A percentile compares a stretch with the other conserved stretches of the same genome.
These are phyloP conservation scores for Aphidoletes aphidimyza DNA, from an alignment of 2,888 invertebrate species.

Conservation along the genomic window DNA sequence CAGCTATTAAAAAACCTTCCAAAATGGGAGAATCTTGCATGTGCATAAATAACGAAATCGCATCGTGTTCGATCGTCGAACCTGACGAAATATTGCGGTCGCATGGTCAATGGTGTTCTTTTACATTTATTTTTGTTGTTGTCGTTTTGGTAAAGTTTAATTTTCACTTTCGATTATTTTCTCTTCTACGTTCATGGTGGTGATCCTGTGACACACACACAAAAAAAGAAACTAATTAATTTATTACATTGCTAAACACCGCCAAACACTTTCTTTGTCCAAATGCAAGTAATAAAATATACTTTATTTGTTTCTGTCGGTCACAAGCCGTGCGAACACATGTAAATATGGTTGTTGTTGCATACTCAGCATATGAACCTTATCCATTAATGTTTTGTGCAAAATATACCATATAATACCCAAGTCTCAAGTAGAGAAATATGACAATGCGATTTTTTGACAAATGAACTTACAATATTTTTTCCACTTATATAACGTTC, in stretches of 20 bases:
- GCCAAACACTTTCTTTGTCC: conserved; percentile 32
- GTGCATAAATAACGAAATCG: not conserved
- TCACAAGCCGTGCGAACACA: conserved; percentile 39
- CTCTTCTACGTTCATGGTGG: not conserved
- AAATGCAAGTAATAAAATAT: conserved; percentile 7
- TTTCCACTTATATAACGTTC: not conserved
- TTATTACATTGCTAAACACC: conserved; percentile 21
- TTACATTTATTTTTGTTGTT: too few species aligned
- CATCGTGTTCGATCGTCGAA: too few species aligned
- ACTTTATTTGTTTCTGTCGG: conserved; percentile 45
- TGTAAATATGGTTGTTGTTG: not conserved
- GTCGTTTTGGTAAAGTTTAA: too few species aligned
- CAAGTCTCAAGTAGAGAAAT: not conserved
- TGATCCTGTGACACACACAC: not conserved
- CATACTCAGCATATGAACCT: not conserved
- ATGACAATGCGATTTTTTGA: conserved; percentile 13
- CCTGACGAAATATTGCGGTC: too few species aligned
- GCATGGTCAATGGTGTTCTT: too few species aligned
- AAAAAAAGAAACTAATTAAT: conserved; percentile 24
- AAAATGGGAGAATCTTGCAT: conserved; percentile 22
- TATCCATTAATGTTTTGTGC: not conserved
- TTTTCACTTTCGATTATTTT: conserved; percentile 26
- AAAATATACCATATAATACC: too few species aligned
- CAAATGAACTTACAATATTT: conserved; percentile 48
- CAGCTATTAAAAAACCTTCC: not conserved